Base-by-base conservation (phyloP, 2,797 vertebrate species). In the Takifugu rubripes region DNA sequence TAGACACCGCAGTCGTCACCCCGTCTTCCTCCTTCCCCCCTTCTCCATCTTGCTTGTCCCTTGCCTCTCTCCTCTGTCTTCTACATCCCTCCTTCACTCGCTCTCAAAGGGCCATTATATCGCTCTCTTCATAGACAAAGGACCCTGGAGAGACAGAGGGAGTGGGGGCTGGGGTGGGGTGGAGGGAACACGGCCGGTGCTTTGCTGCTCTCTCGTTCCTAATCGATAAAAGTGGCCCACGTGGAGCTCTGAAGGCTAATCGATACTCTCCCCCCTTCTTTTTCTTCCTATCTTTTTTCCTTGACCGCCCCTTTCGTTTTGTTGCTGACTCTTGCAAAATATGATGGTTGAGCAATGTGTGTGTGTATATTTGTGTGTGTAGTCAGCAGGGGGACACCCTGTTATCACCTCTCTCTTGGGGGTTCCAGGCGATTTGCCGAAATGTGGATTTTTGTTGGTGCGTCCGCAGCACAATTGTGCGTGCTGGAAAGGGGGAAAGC, bases 241-340 rank as follows among this genome's bases (percentile, higher is more conserved):
- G 67, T 88, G 91, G 91, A 90, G 82, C 85, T 88, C 89, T 89
- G 29, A 92, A 92, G 88, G 89, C 84, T 91, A 83, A 93, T 96
- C 94, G 73, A 94, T 94, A 92, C 74, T 70, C 78, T 79, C n/a
- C 42, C 29, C 31, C 42, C 50, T 64, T 74, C 71, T 70, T 65
- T 61, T 54, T 25, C 59, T 56, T 29, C 62, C 40, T 45, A 27
- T 77, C 68, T 80, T 86, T 87, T 86, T 87, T 87, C 83, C 83
- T 87, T 85, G 83, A 87, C 84, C 63, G 51, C 83, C 80, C 69
- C 54, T 84, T 90, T 91, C 91, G 91, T 89, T 93, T 91, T 92
- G 91, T 89, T 93, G 92, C 91, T 93, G 93, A 92, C 90, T 91
- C 87, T 82, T 79, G 86, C 83, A 88, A 91, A 92, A 90, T 73